These are phyloP conservation scores for sheep (Ovis aries) DNA, from an alignment of 2,113 vertebrate species.

Conservation along the genomic window ARS-UI_Ramb_v3.0 NC_056070.1:46546501-46547000, in stretches of 20 bases:
- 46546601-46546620: accelerated
- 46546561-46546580: accelerated
- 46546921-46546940: not conserved
- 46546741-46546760: not conserved
- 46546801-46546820: conserved; percentile 73
- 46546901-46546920: conserved; percentile 10
- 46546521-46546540: not conserved
- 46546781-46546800: conserved; percentile 37
- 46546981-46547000: not conserved
- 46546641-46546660: not conserved
- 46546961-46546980: conserved; percentile 39
- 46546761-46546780: not conserved
- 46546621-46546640: no score
- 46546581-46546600: accelerated
- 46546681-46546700: not conserved
- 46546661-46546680: not conserved
- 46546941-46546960: not conserved
- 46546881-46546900: conserved; percentile 6
- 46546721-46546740: not conserved
- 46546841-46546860: not conserved
- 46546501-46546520: accelerated
- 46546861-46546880: not conserved
- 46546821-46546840: conserved; percentile 14
- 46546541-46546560: accelerated
- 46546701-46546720: not conserved